Evolutionary conservation across 2,797 vertebrate genomes (phyloP).

Genomic region (Morus bassanus): DNA sequence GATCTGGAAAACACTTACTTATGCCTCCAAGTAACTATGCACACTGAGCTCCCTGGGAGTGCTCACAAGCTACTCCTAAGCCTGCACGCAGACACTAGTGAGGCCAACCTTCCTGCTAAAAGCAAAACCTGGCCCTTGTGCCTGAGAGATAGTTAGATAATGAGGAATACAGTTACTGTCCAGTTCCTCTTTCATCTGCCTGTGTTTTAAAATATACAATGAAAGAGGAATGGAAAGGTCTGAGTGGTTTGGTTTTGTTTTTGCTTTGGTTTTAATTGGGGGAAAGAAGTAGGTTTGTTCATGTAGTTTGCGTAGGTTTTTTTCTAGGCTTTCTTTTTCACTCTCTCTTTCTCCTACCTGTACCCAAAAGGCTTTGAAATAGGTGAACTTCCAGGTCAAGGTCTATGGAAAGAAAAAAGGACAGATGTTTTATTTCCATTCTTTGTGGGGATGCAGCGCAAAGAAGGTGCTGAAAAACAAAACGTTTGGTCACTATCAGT

Average conservation of each 20-base stretch:
- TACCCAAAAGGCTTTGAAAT: neutral
- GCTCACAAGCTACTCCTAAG: neutral
- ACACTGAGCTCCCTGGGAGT: neutral
- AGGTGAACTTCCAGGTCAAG: neutral
- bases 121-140: neutral
- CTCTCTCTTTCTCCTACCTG: neutral
- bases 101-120: neutral
- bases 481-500: neutral
- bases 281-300: neutral
- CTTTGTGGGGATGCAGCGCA: neutral
- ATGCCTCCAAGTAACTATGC: neutral
- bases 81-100: accelerated
- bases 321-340: neutral
- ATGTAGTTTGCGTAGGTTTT: neutral
- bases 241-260: conserved; percentile 33
- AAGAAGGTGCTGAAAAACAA: neutral
- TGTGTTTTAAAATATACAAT: conserved; percentile 22
- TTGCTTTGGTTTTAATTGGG: neutral
- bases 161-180: neutral
- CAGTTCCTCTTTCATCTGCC: conserved; percentile 57
- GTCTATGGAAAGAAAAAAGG: neutral
- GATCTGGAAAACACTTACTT: neutral
- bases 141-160: neutral
- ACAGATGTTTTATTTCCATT: neutral
- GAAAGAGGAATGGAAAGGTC: conserved; percentile 68